phyloP scores from a whole-genome alignment of 1,140 invertebrate species.

The Apis cerana region DNA sequence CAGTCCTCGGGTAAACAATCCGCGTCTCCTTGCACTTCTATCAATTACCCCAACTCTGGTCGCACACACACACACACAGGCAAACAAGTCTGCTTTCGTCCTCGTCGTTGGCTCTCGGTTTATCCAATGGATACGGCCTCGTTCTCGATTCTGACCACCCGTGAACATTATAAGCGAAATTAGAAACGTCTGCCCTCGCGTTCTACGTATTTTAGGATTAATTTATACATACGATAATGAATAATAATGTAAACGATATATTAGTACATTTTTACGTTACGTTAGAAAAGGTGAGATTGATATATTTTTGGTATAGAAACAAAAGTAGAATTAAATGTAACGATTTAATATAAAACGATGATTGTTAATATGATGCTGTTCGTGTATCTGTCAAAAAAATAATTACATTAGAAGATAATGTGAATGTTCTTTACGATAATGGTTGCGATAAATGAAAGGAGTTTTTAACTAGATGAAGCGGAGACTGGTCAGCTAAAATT shows the following conservation, averaged over 20 bases:
- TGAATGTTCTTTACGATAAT: too few species aligned
- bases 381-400: too few species aligned
- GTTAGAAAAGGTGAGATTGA: too few species aligned
- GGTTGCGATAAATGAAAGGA: too few species aligned
- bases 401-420: too few species aligned
- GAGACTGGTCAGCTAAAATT: constrained; percentile 66
- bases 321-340: too few species aligned
- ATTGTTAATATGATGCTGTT: too few species aligned
- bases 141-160: not conserved
- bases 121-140: constrained; percentile 9
- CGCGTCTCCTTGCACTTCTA: constrained; percentile 56
- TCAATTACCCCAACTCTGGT: constrained; percentile 63
- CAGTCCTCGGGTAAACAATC: constrained; percentile 67
- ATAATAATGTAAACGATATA: too few species aligned
- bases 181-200: not conserved
- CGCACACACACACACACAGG: too few species aligned
- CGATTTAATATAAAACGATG: too few species aligned
- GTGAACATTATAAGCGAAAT: not conserved
- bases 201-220: not conserved
- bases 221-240: not conserved
- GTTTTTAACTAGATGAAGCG: not conserved
- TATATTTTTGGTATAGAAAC: too few species aligned
- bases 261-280: too few species aligned
- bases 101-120: constrained; percentile 6
- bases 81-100: not conserved